phyloP scores from a whole-genome alignment of 2,797 vertebrate genomes.

The Sphenopsis melanotis region DNA sequence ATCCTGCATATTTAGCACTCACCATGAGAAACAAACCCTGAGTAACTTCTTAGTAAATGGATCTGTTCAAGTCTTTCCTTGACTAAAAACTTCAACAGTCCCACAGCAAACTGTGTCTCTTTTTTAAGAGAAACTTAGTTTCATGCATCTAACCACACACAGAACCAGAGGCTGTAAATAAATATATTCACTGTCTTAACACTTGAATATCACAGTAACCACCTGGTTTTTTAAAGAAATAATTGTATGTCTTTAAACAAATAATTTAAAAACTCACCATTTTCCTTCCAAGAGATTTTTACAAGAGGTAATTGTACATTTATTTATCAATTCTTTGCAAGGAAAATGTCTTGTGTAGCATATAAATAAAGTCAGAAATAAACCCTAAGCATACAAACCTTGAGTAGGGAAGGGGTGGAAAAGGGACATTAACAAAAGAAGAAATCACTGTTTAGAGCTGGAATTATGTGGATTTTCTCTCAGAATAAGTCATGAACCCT shows the following conservation, averaged over 20 bases:
- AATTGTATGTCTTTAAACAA: background rate
- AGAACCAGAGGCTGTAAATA: background rate
- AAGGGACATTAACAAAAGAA: slow-evolving; percentile 29
- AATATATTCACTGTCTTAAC: background rate
- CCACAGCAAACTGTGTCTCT: background rate
- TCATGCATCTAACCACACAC: background rate
- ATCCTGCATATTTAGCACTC: background rate
- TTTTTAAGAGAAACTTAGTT: background rate
- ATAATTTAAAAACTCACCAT: slow-evolving; percentile 47
- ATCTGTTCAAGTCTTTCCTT: background rate
- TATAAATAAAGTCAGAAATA: slow-evolving; percentile 14
- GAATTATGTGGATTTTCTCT: slow-evolving; percentile 40
- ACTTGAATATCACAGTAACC: background rate
- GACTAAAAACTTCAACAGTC: background rate
- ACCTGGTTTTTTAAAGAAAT: background rate
- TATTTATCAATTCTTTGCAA: slow-evolving; percentile 22
- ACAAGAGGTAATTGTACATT: slow-evolving; percentile 19
- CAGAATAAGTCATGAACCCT: slow-evolving; percentile 56
- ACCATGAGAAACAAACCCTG: background rate
- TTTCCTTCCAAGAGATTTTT: slow-evolving; percentile 67
- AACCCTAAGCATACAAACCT: slow-evolving; percentile 73
- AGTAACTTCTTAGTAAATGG: background rate
- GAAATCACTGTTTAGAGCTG: slow-evolving; percentile 28
- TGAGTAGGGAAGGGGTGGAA: slow-evolving; percentile 32
- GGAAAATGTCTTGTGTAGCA: slow-evolving; percentile 1